Base-by-base conservation (phyloP, 2,888 invertebrate genomes). In the Drosophila kuntzei region DNA sequence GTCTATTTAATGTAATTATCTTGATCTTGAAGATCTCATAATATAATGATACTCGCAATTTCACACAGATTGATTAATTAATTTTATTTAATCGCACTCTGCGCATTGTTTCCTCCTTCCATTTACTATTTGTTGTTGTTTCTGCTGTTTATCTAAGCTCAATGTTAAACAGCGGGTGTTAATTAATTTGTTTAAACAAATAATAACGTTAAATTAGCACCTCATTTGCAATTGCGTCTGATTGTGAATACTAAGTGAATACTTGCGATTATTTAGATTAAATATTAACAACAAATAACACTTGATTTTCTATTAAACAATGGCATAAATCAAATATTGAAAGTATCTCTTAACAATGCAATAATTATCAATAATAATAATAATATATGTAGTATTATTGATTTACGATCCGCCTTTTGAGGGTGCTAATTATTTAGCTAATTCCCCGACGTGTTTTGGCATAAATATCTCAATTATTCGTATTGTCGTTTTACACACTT, bases 121-220 rank as follows among this genome's bases (percentile, higher is more conserved):
- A 58, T 57, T 73, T 67, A 32, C 58, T 46, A n/a, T 27, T 41
- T 37, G 6, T 39, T 44, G 25, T 49, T 47, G 39, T 41, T 41
- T 32, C 37, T 49, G 25, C 18, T 57, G 55, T 61, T 63, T 63
- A 18, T 9, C 57, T 39, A 16, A 37, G 66, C 54, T 53, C 74
- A 77, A 53, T 74, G 85, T 68, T 82, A 75, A 88, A 67, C 63
- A 74, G 85, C 71, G 63, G 87, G 71, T 82, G 89, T 71, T 65
- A 88, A 88, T 83, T 76, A 83, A 82, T 86, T 83, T 85, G 73
- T 77, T 67, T 60, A 66, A 62, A 41, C 66, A 79, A 58, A 61
- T 51, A 44, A 44, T 37, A 25, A 16, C 29, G 65, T 12, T 58
- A n/a, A 34, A 41, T 71, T 62, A 44, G 60, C 62, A 47, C 49